phyloP scores from a whole-genome alignment of 2,888 invertebrate genomes.

The Leptinotarsa haldemani region DNA sequence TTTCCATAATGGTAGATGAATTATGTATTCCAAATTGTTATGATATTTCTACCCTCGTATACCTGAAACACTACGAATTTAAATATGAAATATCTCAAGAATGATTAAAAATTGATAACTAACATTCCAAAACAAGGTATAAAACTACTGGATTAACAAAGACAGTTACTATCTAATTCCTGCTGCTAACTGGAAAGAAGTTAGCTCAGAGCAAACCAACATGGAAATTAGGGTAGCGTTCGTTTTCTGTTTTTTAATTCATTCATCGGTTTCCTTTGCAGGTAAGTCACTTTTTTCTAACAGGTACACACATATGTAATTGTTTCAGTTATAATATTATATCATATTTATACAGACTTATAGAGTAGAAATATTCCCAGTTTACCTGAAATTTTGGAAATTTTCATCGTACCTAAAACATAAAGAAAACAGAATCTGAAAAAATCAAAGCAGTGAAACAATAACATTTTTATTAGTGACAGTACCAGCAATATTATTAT shows the following conservation, averaged over 20 bases:
- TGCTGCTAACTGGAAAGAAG: constrained; percentile 9
- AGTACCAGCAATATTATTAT: too few relatives aligned
- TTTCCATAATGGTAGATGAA: too few relatives aligned
- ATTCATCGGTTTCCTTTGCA: constrained; percentile 8
- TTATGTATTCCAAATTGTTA: not conserved
- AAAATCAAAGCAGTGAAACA: too few relatives aligned
- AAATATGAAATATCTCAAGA: not conserved
- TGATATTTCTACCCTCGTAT: not conserved
- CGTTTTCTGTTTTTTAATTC: not conserved
- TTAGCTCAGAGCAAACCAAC: constrained; percentile 7
- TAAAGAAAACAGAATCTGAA: too few relatives aligned
- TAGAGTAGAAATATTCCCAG: too few relatives aligned
- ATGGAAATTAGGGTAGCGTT: constrained; percentile 20
- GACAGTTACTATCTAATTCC: not conserved
- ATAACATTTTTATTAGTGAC: too few relatives aligned
- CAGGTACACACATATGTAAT: too few relatives aligned
- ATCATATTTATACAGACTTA: too few relatives aligned
- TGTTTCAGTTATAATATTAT: too few relatives aligned
- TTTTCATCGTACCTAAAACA: too few relatives aligned
- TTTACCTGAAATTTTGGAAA: too few relatives aligned
- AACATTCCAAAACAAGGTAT: constrained; percentile 6
- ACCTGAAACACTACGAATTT: not conserved
- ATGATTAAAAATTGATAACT: not conserved
- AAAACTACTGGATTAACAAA: not conserved
- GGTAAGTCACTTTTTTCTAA: constrained; percentile 3